Percentiles rank a stretch among this genome's conserved stretches.
Conservation (phyloP, 2,113 vertebrate genomes). For the Columbina picui region DNA sequence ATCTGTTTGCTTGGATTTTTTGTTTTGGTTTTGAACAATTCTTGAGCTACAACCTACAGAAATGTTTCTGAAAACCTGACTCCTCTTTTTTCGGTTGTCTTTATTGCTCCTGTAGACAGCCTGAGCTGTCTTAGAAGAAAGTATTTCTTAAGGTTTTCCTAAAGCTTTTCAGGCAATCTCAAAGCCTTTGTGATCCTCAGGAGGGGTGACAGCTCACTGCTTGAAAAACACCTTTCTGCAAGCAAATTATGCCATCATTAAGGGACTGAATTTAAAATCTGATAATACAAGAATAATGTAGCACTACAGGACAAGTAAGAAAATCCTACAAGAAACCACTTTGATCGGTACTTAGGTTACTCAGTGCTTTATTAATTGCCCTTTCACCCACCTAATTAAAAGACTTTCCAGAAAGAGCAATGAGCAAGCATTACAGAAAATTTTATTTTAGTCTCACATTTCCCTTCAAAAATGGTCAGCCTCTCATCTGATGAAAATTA, state of each 20-base stretch:
- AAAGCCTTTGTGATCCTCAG: neutral
- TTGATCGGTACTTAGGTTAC: neutral
- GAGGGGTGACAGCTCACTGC: neutral
- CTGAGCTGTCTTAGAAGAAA: neutral
- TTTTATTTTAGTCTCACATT: neutral
- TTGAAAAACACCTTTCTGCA: neutral
- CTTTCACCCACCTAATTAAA: neutral
- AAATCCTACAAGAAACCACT: neutral
- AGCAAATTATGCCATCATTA: neutral
- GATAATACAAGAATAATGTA: neutral
- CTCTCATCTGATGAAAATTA: slow-evolving; percentile 1
- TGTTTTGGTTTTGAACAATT: neutral
- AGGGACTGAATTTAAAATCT: neutral
- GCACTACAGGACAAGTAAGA: neutral
- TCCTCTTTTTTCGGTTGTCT: neutral
- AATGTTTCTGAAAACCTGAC: neutral
- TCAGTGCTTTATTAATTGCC: neutral
- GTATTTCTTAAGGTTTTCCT: neutral
- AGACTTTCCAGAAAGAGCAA: neutral
- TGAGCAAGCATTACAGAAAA: neutral
- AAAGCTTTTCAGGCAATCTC: neutral
- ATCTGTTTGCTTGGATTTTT: neutral
- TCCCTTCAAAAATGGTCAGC: neutral
- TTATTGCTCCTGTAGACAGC: neutral
- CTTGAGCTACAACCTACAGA: neutral